phyloP scores from a whole-genome alignment of 1,140 invertebrate genomes.

The Stegodyphus dumicola region DNA sequence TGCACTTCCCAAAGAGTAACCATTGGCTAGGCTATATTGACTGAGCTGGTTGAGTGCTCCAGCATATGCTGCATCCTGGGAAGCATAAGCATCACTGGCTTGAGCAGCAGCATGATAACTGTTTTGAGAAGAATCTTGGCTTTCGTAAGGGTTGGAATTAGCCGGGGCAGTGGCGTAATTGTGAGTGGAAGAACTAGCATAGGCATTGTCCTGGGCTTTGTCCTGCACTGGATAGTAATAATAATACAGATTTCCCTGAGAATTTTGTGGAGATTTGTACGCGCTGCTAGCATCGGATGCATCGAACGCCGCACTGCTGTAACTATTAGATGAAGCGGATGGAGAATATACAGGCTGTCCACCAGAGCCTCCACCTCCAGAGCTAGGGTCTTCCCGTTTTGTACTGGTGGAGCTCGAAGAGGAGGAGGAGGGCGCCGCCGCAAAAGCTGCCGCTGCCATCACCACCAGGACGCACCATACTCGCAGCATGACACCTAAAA shows the following conservation, averaged over 20 bases:
- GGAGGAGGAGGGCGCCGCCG: slow-evolving; percentile 26
- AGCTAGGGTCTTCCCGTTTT: slow-evolving; percentile 22
- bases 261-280: slow-evolving; percentile 32
- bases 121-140: slow-evolving; percentile 26
- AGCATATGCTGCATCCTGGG: slow-evolving; percentile 48
- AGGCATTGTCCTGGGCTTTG: slow-evolving; percentile 56
- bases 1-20: slow-evolving; percentile 24
- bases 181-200: slow-evolving; percentile 61
- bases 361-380: slow-evolving; percentile 1
- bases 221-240: slow-evolving; percentile 64
- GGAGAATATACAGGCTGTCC: slow-evolving; percentile 56
- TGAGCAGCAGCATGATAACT: slow-evolving; percentile 33
- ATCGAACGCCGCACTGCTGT: slow-evolving; percentile 47
- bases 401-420: slow-evolving; percentile 25
- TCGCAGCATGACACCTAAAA: slow-evolving; percentile 45
- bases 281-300: slow-evolving; percentile 11
- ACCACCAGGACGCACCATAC: slow-evolving; percentile 32
- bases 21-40: slow-evolving; percentile 46
- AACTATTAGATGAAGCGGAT: slow-evolving; percentile 45
- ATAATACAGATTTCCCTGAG: slow-evolving; percentile 63
- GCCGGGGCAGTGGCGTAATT: slow-evolving; percentile 51
- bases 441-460: slow-evolving; percentile 26
- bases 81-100: slow-evolving; percentile 40
- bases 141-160: slow-evolving; percentile 31
- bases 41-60: slow-evolving; percentile 45